phyloP scores from a whole-genome alignment of 2,797 vertebrate genomes.

The Lacerta bilineata region DNA sequence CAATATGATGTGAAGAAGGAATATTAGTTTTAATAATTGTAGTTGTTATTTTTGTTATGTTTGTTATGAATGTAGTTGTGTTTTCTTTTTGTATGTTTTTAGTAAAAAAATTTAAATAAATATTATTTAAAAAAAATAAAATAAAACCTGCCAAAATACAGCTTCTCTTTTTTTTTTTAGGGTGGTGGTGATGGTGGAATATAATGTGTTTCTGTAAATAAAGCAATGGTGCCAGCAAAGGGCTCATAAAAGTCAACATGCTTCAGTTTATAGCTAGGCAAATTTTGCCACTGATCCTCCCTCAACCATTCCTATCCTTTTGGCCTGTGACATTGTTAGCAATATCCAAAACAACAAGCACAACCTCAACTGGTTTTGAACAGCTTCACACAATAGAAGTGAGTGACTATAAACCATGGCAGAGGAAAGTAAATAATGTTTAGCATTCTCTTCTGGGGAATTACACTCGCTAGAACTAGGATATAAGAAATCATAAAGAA shows the following conservation, averaged over 20 bases:
- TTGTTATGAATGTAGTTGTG: too few species aligned
- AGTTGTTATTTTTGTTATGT: too few species aligned
- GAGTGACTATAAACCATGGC: conserved; percentile 63
- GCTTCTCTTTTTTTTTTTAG: background rate
- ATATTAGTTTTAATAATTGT: too few species aligned
- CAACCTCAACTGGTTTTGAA: conserved; percentile 51
- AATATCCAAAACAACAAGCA: conserved; percentile 44
- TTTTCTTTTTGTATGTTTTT: too few species aligned
- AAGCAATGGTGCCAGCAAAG: conserved; percentile 72
- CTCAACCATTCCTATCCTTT: conserved; percentile 48
- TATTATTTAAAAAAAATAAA: too few species aligned
- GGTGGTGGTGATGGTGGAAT: conserved; percentile 50
- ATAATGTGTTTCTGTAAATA: conserved; percentile 71
- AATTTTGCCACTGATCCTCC: conserved; percentile 63
- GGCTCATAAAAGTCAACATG: conserved; percentile 49
- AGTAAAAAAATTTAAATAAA: too few species aligned
- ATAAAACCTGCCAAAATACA: conserved; percentile 58
- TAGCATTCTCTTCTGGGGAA: conserved; percentile 69
- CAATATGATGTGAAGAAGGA: too few species aligned
- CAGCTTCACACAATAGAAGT: conserved; percentile 64
- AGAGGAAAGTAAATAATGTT: conserved; percentile 64
- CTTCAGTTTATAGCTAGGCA: conserved; percentile 63
- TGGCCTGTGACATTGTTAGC: conserved; percentile 57
- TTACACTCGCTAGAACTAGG: conserved; percentile 60
- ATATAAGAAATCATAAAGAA: conserved; percentile 49